Evolutionary conservation across 1,140 invertebrate species (phyloP).

Genomic region (Pygmarrhopalites habei): DNA sequence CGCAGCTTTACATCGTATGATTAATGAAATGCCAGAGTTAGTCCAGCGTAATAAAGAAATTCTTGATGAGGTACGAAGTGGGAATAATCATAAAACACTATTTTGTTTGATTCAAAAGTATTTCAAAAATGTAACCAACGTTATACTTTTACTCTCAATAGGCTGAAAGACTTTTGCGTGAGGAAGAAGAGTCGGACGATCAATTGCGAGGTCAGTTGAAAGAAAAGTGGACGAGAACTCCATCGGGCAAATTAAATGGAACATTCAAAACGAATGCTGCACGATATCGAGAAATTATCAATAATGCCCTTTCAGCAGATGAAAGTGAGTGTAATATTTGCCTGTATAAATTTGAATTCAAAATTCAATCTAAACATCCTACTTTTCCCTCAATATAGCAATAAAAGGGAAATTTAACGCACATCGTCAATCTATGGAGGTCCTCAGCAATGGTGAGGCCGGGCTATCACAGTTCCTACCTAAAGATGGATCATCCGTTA

Average conservation of each 20-base stretch:
- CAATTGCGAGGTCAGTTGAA: constrained; percentile 83
- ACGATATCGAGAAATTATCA: constrained; percentile 85
- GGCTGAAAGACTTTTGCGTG: constrained; percentile 76
- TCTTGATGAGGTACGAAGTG: constrained; percentile 68
- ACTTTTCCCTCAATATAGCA: too few relatives aligned
- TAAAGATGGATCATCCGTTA: constrained; percentile 45
- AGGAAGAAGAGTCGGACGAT: constrained; percentile 85
- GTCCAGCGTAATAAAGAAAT: constrained; percentile 91
- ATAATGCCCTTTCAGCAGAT: constrained; percentile 76
- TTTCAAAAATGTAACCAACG: too few relatives aligned
- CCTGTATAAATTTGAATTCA: too few relatives aligned
- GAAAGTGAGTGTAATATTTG: constrained; percentile 48
- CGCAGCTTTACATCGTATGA: constrained; percentile 48
- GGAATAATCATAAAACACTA: too few relatives aligned
- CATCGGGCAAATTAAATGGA: constrained; percentile 80
- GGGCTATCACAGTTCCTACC: constrained; percentile 60
- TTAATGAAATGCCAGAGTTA: constrained; percentile 80
- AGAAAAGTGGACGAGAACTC: constrained; percentile 79
- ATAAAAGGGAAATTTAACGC: constrained; percentile 72
- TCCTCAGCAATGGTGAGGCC: constrained; percentile 67
- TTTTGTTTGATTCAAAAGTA: too few relatives aligned
- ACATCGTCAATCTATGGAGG: constrained; percentile 70
- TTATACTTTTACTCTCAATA: constrained; percentile 40
- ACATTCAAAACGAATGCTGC: constrained; percentile 74
- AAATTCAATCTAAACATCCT: neutral